phyloP scores from a whole-genome alignment of 2,113 vertebrate genomes.

The Pollimyrus isidori region DNA sequence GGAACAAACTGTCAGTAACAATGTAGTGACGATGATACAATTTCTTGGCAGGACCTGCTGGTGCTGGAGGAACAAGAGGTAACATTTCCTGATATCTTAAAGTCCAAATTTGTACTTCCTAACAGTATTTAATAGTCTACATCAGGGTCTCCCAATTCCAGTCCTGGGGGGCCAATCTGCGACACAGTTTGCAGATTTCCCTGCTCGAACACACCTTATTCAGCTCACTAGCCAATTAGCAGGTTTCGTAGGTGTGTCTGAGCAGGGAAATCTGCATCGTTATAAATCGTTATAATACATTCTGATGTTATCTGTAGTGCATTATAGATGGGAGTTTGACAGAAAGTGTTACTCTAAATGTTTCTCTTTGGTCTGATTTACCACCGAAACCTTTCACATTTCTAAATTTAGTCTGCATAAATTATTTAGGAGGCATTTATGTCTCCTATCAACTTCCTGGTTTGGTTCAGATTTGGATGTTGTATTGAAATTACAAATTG shows the following conservation, averaged over 20 bases:
- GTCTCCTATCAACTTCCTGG: background rate
- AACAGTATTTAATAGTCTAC: background rate
- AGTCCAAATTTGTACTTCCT: background rate
- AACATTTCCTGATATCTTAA: constrained; percentile 10
- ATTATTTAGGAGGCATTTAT: background rate
- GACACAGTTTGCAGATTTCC: background rate
- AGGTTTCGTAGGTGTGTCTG: background rate
- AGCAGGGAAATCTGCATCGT: background rate
- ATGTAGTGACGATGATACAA: constrained; percentile 30
- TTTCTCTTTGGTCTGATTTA: background rate
- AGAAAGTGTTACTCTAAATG: background rate
- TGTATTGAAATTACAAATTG: background rate
- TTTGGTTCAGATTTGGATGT: background rate
- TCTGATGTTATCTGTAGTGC: background rate
- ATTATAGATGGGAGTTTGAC: background rate
- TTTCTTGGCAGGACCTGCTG: constrained; percentile 79
- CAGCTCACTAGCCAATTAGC: background rate
- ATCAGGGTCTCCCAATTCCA: background rate
- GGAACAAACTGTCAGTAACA: background rate
- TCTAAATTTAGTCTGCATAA: background rate
- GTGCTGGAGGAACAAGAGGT: constrained; percentile 98
- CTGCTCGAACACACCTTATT: background rate
- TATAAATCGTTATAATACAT: background rate
- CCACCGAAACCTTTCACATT: background rate
- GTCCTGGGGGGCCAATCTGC: background rate